These are phyloP conservation scores for Penaeus vannamei DNA, from an alignment of 1,140 invertebrate species.

Conservation along the genomic window DNA sequence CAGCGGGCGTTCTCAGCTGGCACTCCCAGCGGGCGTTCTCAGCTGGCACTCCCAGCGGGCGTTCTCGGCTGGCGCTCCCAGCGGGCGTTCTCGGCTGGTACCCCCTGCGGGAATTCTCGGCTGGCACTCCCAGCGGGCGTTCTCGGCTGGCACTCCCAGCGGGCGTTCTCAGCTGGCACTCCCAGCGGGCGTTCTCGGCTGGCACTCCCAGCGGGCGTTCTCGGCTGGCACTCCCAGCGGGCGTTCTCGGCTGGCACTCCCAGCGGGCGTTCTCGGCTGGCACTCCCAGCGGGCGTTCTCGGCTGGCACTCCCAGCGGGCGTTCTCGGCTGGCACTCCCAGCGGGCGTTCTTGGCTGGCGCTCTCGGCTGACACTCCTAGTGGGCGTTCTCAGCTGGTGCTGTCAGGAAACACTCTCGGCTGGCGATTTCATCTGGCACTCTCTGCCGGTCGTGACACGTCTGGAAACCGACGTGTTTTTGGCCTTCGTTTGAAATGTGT, in stretches of 20 bases:
- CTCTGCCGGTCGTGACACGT: background rate
- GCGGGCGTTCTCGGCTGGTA: too few relatives aligned
- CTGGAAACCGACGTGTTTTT: slow-evolving; percentile 1
- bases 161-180: too few relatives aligned
- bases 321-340: background rate
- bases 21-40: background rate
- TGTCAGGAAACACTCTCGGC: background rate
- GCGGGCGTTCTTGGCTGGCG: too few relatives aligned
- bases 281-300: too few relatives aligned
- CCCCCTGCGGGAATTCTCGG: background rate
- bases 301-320: background rate
- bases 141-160: too few relatives aligned
- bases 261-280: too few relatives aligned
- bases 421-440: background rate
- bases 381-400: too few relatives aligned
- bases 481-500: background rate
- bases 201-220: background rate
- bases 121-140: background rate
- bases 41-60: too few relatives aligned
- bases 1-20: background rate
- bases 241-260: too few relatives aligned
- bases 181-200: too few relatives aligned
- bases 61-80: too few relatives aligned
- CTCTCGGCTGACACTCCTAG: too few relatives aligned
- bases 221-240: background rate